Evolutionary conservation across 2,113 vertebrate genomes (phyloP).

Genomic region (Ariopsis seemanni): DNA sequence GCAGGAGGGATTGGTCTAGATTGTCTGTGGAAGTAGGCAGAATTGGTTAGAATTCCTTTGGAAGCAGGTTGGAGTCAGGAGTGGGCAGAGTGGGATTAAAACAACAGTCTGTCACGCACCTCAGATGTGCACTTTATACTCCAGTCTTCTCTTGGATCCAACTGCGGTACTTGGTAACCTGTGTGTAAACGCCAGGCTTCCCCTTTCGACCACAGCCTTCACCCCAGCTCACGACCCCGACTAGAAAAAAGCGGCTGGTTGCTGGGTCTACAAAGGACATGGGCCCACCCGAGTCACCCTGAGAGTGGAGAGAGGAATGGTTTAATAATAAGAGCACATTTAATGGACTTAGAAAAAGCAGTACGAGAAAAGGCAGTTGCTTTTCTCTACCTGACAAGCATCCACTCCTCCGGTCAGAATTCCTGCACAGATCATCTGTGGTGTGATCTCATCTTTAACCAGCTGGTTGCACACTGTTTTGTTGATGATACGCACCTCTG

Average conservation of each 20-base stretch:
- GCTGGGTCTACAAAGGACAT: constrained; percentile 75
- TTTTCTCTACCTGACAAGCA: constrained; percentile 83
- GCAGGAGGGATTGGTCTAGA: neutral
- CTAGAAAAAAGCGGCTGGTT: constrained; percentile 77
- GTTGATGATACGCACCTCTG: constrained; percentile 89
- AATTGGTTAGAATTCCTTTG: neutral
- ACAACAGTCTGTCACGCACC: neutral
- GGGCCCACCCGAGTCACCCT: constrained; percentile 94
- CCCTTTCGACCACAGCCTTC: constrained; percentile 88
- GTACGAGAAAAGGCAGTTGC: neutral
- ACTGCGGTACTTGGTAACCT: constrained; percentile 73
- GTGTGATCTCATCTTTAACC: constrained; percentile 72
- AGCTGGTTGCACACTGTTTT: constrained; percentile 76
- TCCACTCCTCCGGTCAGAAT: constrained; percentile 82
- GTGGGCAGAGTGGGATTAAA: neutral
- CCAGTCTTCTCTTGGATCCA: constrained; percentile 75
- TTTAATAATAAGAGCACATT: neutral
- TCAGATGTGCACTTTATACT: constrained; percentile 20
- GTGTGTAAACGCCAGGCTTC: constrained; percentile 89
- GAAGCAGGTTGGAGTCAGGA: neutral
- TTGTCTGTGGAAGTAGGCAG: neutral
- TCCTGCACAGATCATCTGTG: constrained; percentile 89
- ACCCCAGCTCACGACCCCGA: constrained; percentile 92
- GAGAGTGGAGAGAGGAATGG: neutral
- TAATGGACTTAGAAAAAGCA: neutral